Base-by-base conservation (phyloP, 2,888 invertebrate genomes). In the Crocallis elinguaria region DNA sequence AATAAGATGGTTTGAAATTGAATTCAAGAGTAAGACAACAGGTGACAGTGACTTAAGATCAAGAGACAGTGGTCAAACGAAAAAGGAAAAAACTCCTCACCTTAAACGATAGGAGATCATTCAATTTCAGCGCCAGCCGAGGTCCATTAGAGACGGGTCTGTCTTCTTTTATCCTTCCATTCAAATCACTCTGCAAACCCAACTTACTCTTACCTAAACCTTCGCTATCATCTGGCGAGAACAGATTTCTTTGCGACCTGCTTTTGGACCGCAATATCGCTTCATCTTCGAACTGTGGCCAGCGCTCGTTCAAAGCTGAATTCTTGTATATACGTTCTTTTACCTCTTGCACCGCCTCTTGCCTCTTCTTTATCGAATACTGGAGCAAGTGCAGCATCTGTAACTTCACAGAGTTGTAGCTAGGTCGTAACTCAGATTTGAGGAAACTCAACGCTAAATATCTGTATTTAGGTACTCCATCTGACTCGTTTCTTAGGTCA, bases 401-500 rank as follows among this genome's bases (percentile, higher is more conserved):
- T n/a, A 97, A 79, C 61, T 95, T 95, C 1, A 92, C 92, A 4
- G 96, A 92, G 33, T 93, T 94, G 69, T 96, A 97, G 75, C 96
- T 96, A 1, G 92, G 93, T 56, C 94, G 93, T 39, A 96, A 92
- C 73, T 96, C 95, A 0, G 90, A 90, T 60, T 91, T 92, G 0
- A 92, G 75, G 62, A 94, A 93, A 60, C 84, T 92, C 9, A 93
- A 71, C 5, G 90, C 85, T 58, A 92, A 72, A 61, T 89, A 89
- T 49, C 92, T 72, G 55, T 82, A 88, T 56, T 91, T 92, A 0
- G 89, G 88, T 8, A 83, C 80, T 0, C 85, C 79, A 9, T 83
- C 82, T 0, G 76, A 62, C 64, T 88, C 89, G 52, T 82, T 88
- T 8, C 91, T 71, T 32, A 90, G 67, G 56, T 92, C 91, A 45